Evolutionary conservation across 92 coral and sea anemone genomes (phyloP), one percentile per base, ranked within the genome.

Genomic region (Zoanthus sansibaricus): DNA sequence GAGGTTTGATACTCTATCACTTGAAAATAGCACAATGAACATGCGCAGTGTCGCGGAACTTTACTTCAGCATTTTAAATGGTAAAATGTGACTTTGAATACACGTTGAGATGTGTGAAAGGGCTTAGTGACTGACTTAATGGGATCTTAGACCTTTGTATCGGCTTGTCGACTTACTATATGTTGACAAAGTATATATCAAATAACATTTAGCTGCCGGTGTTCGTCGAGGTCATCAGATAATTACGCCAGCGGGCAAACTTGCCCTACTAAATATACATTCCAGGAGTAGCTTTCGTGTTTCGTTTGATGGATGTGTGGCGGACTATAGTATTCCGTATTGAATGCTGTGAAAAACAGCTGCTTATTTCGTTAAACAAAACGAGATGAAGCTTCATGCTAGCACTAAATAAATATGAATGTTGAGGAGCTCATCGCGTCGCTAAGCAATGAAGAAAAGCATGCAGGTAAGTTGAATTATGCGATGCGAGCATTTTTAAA

Each of bases 261-360:
- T 8, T 30, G 17, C 44, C 45, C 82, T 42, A 76, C 92, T 80
- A 67, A 89, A 93, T 94, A 91, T 94, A 92, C 97, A 94, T 94
- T 92, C 97, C 97, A 86, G 72, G 79, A 88, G 75, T 86, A 75
- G 62, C 91, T 89, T 89, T 91, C 83, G 91, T 93, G 90, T 79
- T 86, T 84, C 83, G 51, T 87, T 86, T 90, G 79, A 76, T 51
- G 47, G 67, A 71, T 84, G 84, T 82, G 88, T 82, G 94, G 94
- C 90, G 75, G 73, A 46, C 62, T 80, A 80, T 93, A 90, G 77
- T 56, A 80, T 91, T 91, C 89, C 94, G 55, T 33, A 77, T 79
- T 70, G 89, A 93, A 93, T 92, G 91, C 64, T 74, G 47, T 67
- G 64, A 84, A 77, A 86, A 80, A 70, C 90, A 79, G 69, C 84